Evolutionary conservation across 2,888 invertebrate genomes (phyloP), one percentile per base, ranked within the genome.

Genomic region (Sinelater perroti): DNA sequence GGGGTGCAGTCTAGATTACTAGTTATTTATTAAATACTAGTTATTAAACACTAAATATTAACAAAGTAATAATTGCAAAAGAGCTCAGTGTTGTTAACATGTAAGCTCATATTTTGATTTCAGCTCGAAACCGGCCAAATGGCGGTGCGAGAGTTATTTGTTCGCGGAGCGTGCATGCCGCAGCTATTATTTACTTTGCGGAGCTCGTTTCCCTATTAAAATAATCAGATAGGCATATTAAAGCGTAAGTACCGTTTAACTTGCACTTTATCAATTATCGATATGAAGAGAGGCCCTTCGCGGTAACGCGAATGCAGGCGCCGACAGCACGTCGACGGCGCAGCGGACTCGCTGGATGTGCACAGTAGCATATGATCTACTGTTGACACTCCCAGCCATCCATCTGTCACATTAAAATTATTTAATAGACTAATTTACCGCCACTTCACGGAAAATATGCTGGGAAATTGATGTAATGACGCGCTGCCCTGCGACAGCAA

Each of bases 391-490:
- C 63, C 66, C 62, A 64, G 61, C 68, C 60, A 67, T 72, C 73
- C 74, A 74, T 75, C 72, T 75, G 75, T 74, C 75, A 72, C 73
- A 72, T 73, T 73, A 75, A 75, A 76, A 76, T 75, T 73, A 75
- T 76, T 77, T 75, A 76, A 77, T 76, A 54, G 57, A 57, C 54
- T 51, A 57, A 57, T 61, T 61, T 55, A 40, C 36, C 16, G 35
- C 38, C 35, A 54, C 57, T 51, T 18, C 45, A 42, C 36, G 17
- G 31, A 45, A 63, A 54, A 55, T 60, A 57, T 63, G 60, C 61
- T 44, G 59, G 51, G 60, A 58, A 65, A 63, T 65, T 62, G 60
- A 55, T 60, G 61, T 61, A 56, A 56, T n/a, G n/a, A n/a, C n/a
- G n/a, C n/a, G n/a, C n/a, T 24, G 6, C 6, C 8, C n/a, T n/a